Conservation (phyloP, 2,113 vertebrate genomes). For the Pluvianellus socialis region DNA sequence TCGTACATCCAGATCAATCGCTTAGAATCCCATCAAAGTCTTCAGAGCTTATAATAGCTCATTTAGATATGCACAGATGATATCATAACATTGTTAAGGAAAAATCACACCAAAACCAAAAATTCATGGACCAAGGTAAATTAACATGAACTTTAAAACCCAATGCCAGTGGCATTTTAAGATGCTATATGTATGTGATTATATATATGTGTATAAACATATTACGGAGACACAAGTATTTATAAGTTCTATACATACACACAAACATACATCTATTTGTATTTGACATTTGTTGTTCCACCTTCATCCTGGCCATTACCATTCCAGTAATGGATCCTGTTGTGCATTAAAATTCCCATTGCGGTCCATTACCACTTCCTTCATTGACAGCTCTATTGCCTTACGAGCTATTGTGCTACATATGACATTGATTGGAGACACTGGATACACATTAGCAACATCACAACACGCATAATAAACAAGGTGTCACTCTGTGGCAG, state of each 20-base stretch:
- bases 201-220: neutral
- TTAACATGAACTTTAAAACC: neutral
- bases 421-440: slow-evolving; percentile 42
- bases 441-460: slow-evolving; percentile 14
- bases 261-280: neutral
- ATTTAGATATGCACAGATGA: slow-evolving; percentile 30
- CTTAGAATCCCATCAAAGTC: neutral
- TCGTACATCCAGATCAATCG: neutral
- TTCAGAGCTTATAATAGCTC: neutral
- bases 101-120: neutral
- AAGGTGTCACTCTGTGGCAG: neutral
- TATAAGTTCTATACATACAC: neutral
- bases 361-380: slow-evolving; percentile 29
- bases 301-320: neutral
- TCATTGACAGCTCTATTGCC: slow-evolving; percentile 26
- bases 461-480: slow-evolving; percentile 34
- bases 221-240: neutral
- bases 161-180: neutral
- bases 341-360: slow-evolving; percentile 28
- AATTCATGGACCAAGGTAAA: neutral
- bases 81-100: neutral
- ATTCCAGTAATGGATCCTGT: slow-evolving; percentile 7
- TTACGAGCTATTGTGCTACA: slow-evolving; percentile 3
- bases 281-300: slow-evolving; percentile 12
- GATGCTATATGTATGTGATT: neutral